Percentiles rank a stretch among this genome's conserved stretches.
Evolutionary conservation across 1,140 invertebrate species (phyloP).

Genomic region (Agraylea sexmaculata): DNA sequence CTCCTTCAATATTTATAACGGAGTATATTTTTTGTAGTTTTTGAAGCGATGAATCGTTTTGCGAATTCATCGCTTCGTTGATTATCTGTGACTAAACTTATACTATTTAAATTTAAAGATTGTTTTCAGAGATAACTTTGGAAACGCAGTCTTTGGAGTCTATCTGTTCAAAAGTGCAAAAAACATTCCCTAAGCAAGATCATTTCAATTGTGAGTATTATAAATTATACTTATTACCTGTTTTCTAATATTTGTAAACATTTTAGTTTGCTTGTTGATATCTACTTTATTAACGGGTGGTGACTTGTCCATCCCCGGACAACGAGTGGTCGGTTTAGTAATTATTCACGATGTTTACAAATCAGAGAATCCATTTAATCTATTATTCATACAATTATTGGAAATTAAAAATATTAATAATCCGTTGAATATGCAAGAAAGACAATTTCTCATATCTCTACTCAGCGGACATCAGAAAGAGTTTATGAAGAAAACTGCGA

Average conservation of each 20-base stretch:
- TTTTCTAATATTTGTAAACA: conserved; percentile 55
- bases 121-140: conserved; percentile 39
- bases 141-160: conserved; percentile 37
- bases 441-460: conserved; percentile 32
- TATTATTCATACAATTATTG: conserved; percentile 33
- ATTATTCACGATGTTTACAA: conserved; percentile 66
- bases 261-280: conserved; percentile 35
- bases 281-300: conserved; percentile 35
- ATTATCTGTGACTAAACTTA: too few species aligned
- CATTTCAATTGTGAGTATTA: conserved; percentile 60
- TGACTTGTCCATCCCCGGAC: conserved; percentile 38
- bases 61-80: too few species aligned
- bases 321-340: conserved; percentile 59
- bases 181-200: conserved; percentile 61
- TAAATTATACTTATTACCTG: conserved; percentile 52
- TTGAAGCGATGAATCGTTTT: too few species aligned
- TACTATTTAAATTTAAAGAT: conserved; percentile 28
- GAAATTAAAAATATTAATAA: conserved; percentile 32
- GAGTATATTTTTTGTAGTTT: too few species aligned
- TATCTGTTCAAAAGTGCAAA: conserved; percentile 50
- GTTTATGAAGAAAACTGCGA: conserved; percentile 66
- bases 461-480: conserved; percentile 38
- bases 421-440: conserved; percentile 33
- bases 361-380: conserved; percentile 43
- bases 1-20: too few species aligned